Conservation (phyloP, 2,888 invertebrate genomes). For the Drosophila colorata region DNA sequence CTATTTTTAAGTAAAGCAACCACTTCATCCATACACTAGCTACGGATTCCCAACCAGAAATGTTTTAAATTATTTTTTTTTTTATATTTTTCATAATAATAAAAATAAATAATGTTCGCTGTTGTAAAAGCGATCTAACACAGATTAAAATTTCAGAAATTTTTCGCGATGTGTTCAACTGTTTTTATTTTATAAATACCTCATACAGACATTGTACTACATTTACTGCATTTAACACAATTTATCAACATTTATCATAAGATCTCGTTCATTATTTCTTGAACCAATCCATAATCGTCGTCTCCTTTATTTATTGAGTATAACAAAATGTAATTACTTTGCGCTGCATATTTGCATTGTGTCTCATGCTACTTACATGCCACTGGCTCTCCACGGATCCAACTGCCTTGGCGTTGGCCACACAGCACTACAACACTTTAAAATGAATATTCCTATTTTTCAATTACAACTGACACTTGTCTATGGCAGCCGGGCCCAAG, state of each 20-base stretch:
- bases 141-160: no score
- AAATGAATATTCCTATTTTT: conserved; percentile 81
- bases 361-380: conserved; percentile 56
- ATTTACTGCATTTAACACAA: background rate
- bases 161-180: no score
- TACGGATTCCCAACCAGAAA: no score
- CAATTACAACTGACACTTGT: conserved; percentile 82
- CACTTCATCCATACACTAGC: no score
- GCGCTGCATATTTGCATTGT: conserved; percentile 60
- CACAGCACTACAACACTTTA: conserved; percentile 58
- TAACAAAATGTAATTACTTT: conserved; percentile 72
- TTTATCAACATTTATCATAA: background rate
- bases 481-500: conserved; percentile 71
- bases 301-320: conserved; percentile 5
- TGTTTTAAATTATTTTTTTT: no score
- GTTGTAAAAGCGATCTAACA: no score
- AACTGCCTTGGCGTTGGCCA: conserved; percentile 10
- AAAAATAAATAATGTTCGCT: no score
- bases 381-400: background rate
- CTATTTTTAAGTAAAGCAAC: no score
- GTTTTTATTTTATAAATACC: no score
- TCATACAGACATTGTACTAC: background rate
- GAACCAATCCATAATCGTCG: conserved; percentile 16
- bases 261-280: conserved; percentile 3
- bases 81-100: no score